Evolutionary conservation across 2,888 invertebrate species (phyloP), one percentile per base, ranked within the genome.

Genomic region (Chirona hameri): DNA sequence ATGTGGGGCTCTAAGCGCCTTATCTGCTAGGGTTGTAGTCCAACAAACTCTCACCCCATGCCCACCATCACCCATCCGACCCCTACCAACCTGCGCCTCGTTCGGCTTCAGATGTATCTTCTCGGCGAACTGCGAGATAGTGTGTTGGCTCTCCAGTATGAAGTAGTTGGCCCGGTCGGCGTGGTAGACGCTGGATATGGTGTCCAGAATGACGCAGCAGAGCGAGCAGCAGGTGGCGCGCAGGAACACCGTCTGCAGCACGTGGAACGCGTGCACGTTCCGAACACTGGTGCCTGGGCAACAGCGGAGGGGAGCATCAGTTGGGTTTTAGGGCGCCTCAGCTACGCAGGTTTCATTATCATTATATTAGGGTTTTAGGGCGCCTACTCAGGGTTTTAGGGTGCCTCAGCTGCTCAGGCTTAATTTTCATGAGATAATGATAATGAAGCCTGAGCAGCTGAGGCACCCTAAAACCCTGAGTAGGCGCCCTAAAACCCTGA

Each of bases 131-230:
- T 97, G 96, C 86, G 97, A 95, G 52, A 98, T 90, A 0, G 98
- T 98, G 87, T 97, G 96, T 88, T 98, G 97, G 86, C 95, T 94
- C 89, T 99, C 99, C 31, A 99, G 91, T 87, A 99, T 98, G 88
- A 99, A 99, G 89, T 99, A 99, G 89, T 99, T 99, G 81, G 97
- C 97, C 88, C 96, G 95, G 89, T 99, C 99, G 48, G 98, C 96
- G 88, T 98, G 97, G 88, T 98, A 99, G 24, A 99, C 95, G 86
- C 95, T 80, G 76, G 95, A 96, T 88, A 99, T 97, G 0, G 98
- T 97, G 88, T 99, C 99, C 84, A 99, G 90, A 86, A 98, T 95
- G 9, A 95, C 95, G 87, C 94, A 94, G 88, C 97, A 96, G 2
- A 98, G 90, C 27, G 94, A 92, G 69, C 94, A 91, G 0, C 97